Base-by-base conservation (phyloP, 1,140 invertebrate genomes). In the Nasonia giraulti region DNA sequence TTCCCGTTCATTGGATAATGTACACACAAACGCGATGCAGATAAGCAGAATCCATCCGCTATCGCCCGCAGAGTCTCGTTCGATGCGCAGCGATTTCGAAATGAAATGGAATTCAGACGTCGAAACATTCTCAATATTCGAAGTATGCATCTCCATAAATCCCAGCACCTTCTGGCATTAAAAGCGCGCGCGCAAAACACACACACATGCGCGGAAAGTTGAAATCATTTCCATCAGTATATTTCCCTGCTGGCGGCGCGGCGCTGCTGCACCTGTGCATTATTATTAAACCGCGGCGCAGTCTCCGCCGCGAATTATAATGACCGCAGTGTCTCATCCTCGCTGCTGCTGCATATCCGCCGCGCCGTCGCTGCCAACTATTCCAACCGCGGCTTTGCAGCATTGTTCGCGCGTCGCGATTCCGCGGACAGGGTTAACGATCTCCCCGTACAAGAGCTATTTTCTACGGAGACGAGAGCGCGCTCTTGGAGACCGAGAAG, bases 261-360 rank as follows among this genome's bases (percentile, higher is more conserved):
- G 20, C 40, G 55, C 31, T 44, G 44, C 40, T 55, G 71, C 81
- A 87, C 84, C 87, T 88, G 86, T 84, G 86, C 84, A 62, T 62
- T 62, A 88, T 89, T 89, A 89, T 89, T 88, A 88, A 87, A 74
- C 83, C 87, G 86, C 78, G 82, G 82, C 55, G 20, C 55, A 62
- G 55, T 62, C 55, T 62, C 4, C 83, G 82, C 84, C 83, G 80
- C 71, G 80, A 74, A 82, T 74, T 11, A 37, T 82, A 82, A 82
- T 55, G 44, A 74, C 71, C 80, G 44, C 80, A 17, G 68, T 17
- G n/a, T 62, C 55, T 62, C 55, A n/a, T 62, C 55, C n/a, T 71
- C 66, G 10, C 27, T 47, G 10, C 79, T 27, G 27, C 27, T 40
- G 55, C 55, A 17, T 62, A 55, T 68, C 55, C n/a, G 4, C 74